Conservation (phyloP, 2,888 invertebrate species). For the Sarcophaga subvicina region DNA sequence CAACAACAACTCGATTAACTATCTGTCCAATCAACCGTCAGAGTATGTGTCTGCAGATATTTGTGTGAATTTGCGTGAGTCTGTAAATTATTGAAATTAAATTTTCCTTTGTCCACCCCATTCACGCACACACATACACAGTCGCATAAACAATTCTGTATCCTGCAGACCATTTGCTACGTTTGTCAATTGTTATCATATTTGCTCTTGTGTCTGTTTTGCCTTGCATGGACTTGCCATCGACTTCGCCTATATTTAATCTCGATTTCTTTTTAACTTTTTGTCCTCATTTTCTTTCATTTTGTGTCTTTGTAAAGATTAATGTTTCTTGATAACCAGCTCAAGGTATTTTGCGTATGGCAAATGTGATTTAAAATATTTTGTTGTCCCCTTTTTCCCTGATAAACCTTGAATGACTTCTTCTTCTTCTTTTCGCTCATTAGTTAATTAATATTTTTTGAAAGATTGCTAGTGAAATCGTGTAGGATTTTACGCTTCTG, state of each 20-base stretch:
- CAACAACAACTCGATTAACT: too few relatives aligned
- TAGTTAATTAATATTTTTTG: conserved; percentile 65
- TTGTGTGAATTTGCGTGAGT: not conserved
- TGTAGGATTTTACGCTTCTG: not conserved
- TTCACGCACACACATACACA: not conserved
- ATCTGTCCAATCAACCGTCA: not conserved
- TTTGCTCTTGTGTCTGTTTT: conserved; percentile 29
- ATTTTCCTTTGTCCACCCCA: conserved; percentile 19
- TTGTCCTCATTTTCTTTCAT: not conserved
- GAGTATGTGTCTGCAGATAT: not conserved
- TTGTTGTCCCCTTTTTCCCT: conserved; percentile 7
- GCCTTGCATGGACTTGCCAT: conserved; percentile 38
- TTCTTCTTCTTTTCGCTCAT: conserved; percentile 40
- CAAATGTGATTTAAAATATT: conserved; percentile 36
- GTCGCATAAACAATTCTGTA: not conserved
- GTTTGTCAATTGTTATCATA: conserved; percentile 60
- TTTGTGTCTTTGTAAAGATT: conserved; percentile 52
- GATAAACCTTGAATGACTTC: conserved; percentile 26
- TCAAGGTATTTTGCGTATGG: conserved; percentile 16
- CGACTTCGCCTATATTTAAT: conserved; percentile 62
- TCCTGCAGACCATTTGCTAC: conserved; percentile 13
- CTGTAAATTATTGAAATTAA: conserved; percentile 17
- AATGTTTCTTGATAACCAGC: conserved; percentile 60
- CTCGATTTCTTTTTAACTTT: conserved; percentile 33
- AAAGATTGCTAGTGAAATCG: conserved; percentile 47